Percentiles rank a stretch among this genome's conserved stretches.
Conservation (phyloP, 2,797 vertebrate genomes). For the Pteronotus mesoamericanus region DNA sequence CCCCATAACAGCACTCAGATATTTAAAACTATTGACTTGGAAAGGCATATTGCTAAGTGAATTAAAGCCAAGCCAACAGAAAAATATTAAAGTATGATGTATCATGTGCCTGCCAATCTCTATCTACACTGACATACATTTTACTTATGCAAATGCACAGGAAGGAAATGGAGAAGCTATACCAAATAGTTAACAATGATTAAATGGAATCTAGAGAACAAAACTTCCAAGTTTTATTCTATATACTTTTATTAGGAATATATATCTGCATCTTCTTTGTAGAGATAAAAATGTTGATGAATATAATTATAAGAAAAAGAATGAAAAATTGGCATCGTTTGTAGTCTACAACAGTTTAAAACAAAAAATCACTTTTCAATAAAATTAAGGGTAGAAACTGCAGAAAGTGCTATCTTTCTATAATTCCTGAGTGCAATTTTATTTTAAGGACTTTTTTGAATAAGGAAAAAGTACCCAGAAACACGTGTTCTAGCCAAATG, state of each 20-base stretch:
- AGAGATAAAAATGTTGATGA: conserved; percentile 5
- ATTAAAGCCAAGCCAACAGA: not conserved
- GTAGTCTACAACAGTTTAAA: not conserved
- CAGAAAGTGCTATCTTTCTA: not conserved
- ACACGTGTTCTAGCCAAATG: not conserved
- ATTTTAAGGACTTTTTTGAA: not conserved
- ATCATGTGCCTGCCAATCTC: not conserved
- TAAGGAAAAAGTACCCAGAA: not conserved
- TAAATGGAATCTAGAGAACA: not conserved
- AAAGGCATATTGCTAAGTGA: not conserved
- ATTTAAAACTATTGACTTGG: conserved; percentile 19
- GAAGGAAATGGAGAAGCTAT: not conserved
- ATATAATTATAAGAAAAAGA: not conserved
- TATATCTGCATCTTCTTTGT: not conserved
- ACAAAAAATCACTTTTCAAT: not conserved
- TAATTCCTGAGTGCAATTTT: not conserved
- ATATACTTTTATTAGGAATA: not conserved
- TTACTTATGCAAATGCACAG: not conserved
- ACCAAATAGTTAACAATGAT: not conserved
- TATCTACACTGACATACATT: not conserved
- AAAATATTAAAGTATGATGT: not conserved
- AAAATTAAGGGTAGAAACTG: not conserved
- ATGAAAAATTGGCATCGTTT: not conserved
- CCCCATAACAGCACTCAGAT: not conserved
- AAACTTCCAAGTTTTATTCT: not conserved